Percentiles rank a stretch among this genome's conserved stretches.
phyloP scores from a whole-genome alignment of 2,113 vertebrate species.

The Hucho hucho region DNA sequence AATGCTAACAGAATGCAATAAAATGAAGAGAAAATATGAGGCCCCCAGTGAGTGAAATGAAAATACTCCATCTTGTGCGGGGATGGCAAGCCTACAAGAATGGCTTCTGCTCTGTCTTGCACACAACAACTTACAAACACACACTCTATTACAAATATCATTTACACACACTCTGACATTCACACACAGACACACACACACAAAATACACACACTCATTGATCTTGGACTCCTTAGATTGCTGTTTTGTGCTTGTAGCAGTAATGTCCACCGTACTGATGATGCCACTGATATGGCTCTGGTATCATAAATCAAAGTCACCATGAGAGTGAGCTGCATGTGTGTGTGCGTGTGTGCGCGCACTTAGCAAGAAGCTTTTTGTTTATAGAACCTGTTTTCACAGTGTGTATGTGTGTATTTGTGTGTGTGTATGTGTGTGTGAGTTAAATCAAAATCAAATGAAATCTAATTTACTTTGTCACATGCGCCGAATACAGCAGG shows the following conservation, averaged over 20 bases:
- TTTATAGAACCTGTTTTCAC: too few species aligned
- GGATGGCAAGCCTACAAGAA: constrained; percentile 51
- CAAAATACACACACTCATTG: constrained; percentile 1
- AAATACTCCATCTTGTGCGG: constrained; percentile 66
- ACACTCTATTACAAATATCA: not conserved
- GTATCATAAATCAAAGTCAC: not conserved
- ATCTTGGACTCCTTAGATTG: not conserved
- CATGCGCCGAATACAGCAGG: too few species aligned
- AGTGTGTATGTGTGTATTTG: constrained; percentile 25
- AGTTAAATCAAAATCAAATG: too few species aligned
- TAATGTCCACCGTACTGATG: constrained; percentile 1
- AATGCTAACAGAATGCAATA: constrained; percentile 65
- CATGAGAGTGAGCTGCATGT: not conserved
- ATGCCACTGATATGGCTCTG: not conserved
- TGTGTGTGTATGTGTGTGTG: constrained; percentile 25
- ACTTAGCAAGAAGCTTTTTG: too few species aligned
- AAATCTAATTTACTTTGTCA: too few species aligned
- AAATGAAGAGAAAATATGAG: constrained; percentile 67
- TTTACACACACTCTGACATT: too few species aligned
- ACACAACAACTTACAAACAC: constrained; percentile 51
- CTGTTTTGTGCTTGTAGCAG: constrained; percentile 3
- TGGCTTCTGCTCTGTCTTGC: constrained; percentile 52
- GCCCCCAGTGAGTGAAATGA: constrained; percentile 68
- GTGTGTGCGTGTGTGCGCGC: constrained; percentile 8
- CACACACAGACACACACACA: constrained; percentile 1